Evolutionary conservation across 2,888 invertebrate species (phyloP).

Genomic region (Amphipoea lucens): DNA sequence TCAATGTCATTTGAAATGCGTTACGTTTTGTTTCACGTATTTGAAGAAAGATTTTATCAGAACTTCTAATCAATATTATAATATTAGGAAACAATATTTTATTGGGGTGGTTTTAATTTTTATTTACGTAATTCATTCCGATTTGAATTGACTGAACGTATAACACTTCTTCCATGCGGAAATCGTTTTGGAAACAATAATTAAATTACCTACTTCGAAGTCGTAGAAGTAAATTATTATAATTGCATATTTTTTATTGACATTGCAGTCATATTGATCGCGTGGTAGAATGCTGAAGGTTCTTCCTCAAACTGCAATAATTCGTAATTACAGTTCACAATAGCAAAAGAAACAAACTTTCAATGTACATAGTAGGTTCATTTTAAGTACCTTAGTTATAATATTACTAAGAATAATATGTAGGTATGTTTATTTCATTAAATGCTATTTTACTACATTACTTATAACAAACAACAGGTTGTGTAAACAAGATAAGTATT

Average conservation of each 20-base stretch:
- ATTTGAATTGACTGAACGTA: slow-evolving; percentile 33
- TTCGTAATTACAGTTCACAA: slow-evolving; percentile 33
- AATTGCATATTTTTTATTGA: slow-evolving; percentile 69
- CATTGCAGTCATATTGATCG: slow-evolving; percentile 78
- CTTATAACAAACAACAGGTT: slow-evolving; percentile 63
- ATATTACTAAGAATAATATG: slow-evolving; percentile 18
- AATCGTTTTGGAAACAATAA: slow-evolving; percentile 61
- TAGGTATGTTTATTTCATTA: slow-evolving; percentile 44
- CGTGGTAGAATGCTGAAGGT: slow-evolving; percentile 83
- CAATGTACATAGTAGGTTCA: neutral
- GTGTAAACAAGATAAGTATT: slow-evolving; percentile 73
- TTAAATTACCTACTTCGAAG: slow-evolving; percentile 47
- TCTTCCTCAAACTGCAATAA: slow-evolving; percentile 78
- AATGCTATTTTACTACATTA: slow-evolving; percentile 36
- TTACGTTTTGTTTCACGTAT: slow-evolving; percentile 63
- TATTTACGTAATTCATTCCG: neutral
- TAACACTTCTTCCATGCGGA: slow-evolving; percentile 50
- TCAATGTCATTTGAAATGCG: slow-evolving; percentile 12
- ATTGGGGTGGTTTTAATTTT: neutral
- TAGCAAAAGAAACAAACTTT: slow-evolving; percentile 31
- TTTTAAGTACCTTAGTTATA: neutral
- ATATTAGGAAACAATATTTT: neutral
- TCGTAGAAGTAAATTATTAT: slow-evolving; percentile 57
- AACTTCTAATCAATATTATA: neutral
- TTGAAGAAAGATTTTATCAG: neutral